Evolutionary conservation across 1,140 invertebrate genomes (phyloP), one percentile per base, ranked within the genome.

Genomic region (Psilanteris sp.): DNA sequence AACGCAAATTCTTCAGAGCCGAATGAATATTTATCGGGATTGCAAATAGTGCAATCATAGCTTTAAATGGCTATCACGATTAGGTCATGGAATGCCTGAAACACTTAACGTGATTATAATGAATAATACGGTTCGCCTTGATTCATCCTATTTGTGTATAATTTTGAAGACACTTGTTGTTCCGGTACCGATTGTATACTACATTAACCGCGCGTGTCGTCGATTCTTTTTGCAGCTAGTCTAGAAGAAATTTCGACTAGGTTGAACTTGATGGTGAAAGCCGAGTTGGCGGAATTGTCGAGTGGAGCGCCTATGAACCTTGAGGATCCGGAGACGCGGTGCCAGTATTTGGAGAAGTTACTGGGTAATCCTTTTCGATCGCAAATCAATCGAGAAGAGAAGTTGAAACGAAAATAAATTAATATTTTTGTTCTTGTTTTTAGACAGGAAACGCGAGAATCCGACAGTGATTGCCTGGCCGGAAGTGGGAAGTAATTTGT

Each of bases 221-320:
- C 5, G 5, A 3, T 20, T 20, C 5, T 5, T 20, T 26, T 32
- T 4, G 3, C 75, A 85, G 84, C 83, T 46, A 84, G 81, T 57
- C 76, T 85, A 27, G 85, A 85, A 11, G 85, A 86, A 57, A 83
- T 87, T 55, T 86, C 83, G 31, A 80, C 84, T n/a, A 77, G 82
- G 29, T 52, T 87, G 41, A 87, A 85, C 27, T 48, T 86, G 27
- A 84, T 87, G 83, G 81, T 87, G 8, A 85, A 85, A 36, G 84
- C 82, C 8, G 83, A 83, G 34, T 55, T 85, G 31, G 79, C 84
- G 29, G 85, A 86, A 20, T 46, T 85, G 44, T 67, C 80, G n/a
- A 78, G 73, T 0, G 82, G 82, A 0, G 78, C 82, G 7, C 80
- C 80, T 2, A 77, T 80, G 62, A 85, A 48, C 29, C 80, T 82